A percentile compares a stretch with the other conserved stretches of the same genome.
Evolutionary conservation across 1,140 invertebrate genomes (phyloP).

Genomic region (Reticulitermes speratus): DNA sequence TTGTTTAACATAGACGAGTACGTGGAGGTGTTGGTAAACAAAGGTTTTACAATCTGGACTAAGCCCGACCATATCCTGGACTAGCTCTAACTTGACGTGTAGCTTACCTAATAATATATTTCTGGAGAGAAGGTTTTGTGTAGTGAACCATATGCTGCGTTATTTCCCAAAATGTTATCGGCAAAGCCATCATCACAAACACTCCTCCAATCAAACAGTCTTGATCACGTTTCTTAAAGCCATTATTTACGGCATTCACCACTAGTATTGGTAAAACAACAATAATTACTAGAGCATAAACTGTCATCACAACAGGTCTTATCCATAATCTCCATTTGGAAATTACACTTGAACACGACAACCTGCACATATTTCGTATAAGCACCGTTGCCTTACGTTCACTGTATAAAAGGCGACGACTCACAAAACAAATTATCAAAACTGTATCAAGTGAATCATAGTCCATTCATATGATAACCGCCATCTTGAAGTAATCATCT

Average conservation of each 20-base stretch:
- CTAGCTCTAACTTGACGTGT: too few species aligned
- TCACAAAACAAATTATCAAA: neutral
- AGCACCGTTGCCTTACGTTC: too few species aligned
- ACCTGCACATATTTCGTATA: neutral
- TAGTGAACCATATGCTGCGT: conserved; percentile 92
- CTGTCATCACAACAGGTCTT: conserved; percentile 73
- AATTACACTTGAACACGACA: conserved; percentile 17
- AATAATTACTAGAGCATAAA: conserved; percentile 77
- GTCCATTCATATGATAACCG: neutral
- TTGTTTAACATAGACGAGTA: too few species aligned
- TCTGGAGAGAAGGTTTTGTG: conserved; percentile 88
- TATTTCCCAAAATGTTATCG: conserved; percentile 93
- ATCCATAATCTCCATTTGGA: conserved; percentile 86
- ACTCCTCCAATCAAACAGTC: conserved; percentile 82
- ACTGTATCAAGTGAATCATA: neutral
- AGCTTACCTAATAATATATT: conserved; percentile 85
- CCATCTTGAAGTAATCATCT: neutral
- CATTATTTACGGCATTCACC: conserved; percentile 64
- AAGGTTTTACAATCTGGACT: too few species aligned
- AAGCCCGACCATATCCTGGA: too few species aligned
- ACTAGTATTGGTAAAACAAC: conserved; percentile 82
- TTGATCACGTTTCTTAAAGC: conserved; percentile 70
- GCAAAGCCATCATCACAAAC: conserved; percentile 86
- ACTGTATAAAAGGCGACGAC: neutral
- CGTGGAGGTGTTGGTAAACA: too few species aligned